Percentiles rank a stretch among this genome's conserved stretches.
Conservation (phyloP, 2,797 vertebrate species). For the Xyrichtys novacula region DNA sequence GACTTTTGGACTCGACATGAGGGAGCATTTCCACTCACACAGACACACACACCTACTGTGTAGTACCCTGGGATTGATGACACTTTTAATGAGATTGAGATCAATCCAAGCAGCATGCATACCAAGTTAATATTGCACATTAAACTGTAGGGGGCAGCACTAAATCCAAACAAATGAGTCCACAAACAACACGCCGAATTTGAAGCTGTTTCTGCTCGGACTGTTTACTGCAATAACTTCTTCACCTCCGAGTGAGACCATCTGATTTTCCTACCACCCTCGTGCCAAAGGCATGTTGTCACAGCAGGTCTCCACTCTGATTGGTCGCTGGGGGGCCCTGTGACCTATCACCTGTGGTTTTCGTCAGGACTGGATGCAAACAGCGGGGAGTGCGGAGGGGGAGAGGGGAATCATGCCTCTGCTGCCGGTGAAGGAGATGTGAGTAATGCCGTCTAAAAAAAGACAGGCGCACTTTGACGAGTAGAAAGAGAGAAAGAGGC, state of each 20-base stretch:
- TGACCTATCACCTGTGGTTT: conserved; percentile 57
- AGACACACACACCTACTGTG: conserved; percentile 21
- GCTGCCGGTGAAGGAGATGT: neutral
- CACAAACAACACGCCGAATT: conserved; percentile 27
- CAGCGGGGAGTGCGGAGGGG: conserved; percentile 11
- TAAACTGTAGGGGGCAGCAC: conserved; percentile 13
- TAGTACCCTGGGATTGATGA: conserved; percentile 29
- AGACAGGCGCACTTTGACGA: conserved; percentile 31
- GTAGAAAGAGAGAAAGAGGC: conserved; percentile 7
- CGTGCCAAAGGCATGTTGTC: neutral
- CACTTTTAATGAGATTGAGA: conserved; percentile 51
- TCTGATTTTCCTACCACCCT: neutral
- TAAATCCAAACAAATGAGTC: conserved; percentile 35
- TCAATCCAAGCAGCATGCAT: conserved; percentile 43
- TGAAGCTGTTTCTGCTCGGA: neutral
- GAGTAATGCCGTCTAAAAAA: neutral
- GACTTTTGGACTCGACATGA: conserved; percentile 11
- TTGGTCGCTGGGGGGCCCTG: conserved; percentile 30
- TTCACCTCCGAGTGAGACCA: neutral
- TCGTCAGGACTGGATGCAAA: conserved; percentile 26
- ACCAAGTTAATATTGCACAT: conserved; percentile 38
- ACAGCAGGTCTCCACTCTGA: conserved; percentile 50
- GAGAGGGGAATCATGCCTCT: conserved; percentile 3
- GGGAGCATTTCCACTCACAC: conserved; percentile 4
- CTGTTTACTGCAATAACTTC: conserved; percentile 3